Evolutionary conservation across 2,113 vertebrate genomes (phyloP).

Genomic region (Prietella phreatophila): DNA sequence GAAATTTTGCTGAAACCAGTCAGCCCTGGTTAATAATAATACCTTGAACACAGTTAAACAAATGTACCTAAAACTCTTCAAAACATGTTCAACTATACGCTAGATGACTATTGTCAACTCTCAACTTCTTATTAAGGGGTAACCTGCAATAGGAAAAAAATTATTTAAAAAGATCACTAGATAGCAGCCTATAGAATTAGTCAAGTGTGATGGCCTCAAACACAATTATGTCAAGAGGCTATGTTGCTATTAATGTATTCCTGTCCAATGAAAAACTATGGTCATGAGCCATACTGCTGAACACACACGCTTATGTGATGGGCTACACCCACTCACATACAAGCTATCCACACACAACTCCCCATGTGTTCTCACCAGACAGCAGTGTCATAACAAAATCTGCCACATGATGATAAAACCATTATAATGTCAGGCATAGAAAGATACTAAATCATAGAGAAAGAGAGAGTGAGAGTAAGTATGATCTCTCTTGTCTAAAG

Average conservation of each 20-base stretch:
- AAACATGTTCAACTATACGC: background rate
- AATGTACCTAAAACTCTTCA: background rate
- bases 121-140: background rate
- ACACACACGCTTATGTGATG: background rate
- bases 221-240: background rate
- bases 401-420: background rate
- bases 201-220: background rate
- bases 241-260: background rate
- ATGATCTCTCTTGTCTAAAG: too few relatives aligned
- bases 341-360: background rate
- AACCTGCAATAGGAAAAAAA: background rate
- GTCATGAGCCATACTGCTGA: background rate
- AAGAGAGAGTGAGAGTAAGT: too few relatives aligned
- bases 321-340: background rate
- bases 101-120: background rate
- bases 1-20: too few relatives aligned
- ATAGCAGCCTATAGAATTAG: background rate
- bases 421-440: background rate
- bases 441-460: background rate
- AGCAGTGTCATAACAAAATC: constrained; percentile 13
- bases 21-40: background rate
- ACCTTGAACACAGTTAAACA: background rate
- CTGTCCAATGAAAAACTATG: background rate
- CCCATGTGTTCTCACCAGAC: background rate
- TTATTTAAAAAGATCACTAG: background rate